These are phyloP conservation scores for Dinothrombium tinctorium DNA, from an alignment of 1,140 invertebrate genomes.

Conservation along the genomic window DNA sequence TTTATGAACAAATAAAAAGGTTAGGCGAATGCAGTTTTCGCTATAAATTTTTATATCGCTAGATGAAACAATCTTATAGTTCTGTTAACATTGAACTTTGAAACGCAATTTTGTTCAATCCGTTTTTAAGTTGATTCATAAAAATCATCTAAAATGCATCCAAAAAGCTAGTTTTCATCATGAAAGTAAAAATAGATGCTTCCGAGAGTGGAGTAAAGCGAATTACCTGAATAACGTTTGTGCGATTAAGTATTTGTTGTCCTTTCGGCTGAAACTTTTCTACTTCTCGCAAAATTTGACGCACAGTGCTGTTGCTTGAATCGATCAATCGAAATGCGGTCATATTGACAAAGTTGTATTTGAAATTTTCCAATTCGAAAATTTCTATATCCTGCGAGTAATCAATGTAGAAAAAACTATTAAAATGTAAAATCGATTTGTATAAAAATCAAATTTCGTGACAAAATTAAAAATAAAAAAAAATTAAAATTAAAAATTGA, in stretches of 20 bases:
- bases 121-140: neutral
- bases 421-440: no score
- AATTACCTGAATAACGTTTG: conserved; percentile 42
- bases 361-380: conserved; percentile 76
- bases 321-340: conserved; percentile 69
- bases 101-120: neutral
- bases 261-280: conserved; percentile 55
- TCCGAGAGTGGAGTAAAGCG: neutral
- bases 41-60: no score
- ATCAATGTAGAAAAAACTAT: neutral
- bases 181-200: neutral
- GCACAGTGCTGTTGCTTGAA: conserved; percentile 43
- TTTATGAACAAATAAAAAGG: no score
- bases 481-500: no score
- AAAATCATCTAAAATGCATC: neutral
- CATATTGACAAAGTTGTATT: conserved; percentile 79
- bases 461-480: no score
- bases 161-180: neutral
- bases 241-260: conserved; percentile 45
- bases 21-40: no score
- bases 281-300: conserved; percentile 54
- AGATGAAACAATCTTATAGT: no score
- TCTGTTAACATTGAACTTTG: no score
- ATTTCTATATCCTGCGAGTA: conserved; percentile 49
- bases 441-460: neutral